These are phyloP conservation scores for Atherinosoma microstoma DNA, from an alignment of 2,797 vertebrate species.

Conservation along the genomic window DNA sequence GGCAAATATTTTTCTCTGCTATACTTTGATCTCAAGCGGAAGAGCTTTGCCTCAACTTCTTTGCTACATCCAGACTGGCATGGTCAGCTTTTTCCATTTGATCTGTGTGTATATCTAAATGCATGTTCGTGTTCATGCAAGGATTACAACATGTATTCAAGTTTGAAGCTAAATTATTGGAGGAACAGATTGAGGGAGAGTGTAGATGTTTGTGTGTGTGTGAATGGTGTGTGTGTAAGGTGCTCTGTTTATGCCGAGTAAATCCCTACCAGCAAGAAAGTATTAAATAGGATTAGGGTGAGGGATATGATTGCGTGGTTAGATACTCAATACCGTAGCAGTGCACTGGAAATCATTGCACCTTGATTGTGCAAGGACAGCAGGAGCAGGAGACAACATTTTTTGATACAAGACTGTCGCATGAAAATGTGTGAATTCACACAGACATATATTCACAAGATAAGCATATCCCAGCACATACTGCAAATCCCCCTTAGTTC, in stretches of 20 bases:
- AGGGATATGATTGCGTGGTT: slow-evolving; percentile 77
- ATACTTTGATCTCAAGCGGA: slow-evolving; percentile 29
- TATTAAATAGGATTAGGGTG: slow-evolving; percentile 80
- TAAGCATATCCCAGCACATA: slow-evolving; percentile 59
- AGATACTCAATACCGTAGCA: slow-evolving; percentile 76
- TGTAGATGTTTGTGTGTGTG: slow-evolving; percentile 22
- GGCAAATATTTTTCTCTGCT: slow-evolving; percentile 19
- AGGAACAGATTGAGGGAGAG: slow-evolving; percentile 61
- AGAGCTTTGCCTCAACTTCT: slow-evolving; percentile 30
- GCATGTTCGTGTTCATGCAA: slow-evolving; percentile 30
- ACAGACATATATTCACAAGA: slow-evolving; percentile 49
- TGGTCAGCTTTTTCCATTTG: slow-evolving; percentile 31
- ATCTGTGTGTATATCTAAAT: slow-evolving; percentile 14
- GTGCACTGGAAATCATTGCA: slow-evolving; percentile 75
- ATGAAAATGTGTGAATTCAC: slow-evolving; percentile 64
- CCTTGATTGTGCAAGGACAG: slow-evolving; percentile 71
- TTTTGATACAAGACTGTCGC: slow-evolving; percentile 60
- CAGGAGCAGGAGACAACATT: slow-evolving; percentile 54
- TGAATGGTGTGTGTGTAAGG: slow-evolving; percentile 48
- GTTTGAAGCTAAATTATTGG: slow-evolving; percentile 58
- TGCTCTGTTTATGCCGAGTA: slow-evolving; percentile 77
- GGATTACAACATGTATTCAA: slow-evolving; percentile 53
- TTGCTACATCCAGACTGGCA: background rate
- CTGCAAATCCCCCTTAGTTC: slow-evolving; percentile 51
- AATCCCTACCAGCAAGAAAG: slow-evolving; percentile 80